Evolutionary conservation across 1,140 invertebrate genomes (phyloP).

Genomic region (Brachionus paranguensis): DNA sequence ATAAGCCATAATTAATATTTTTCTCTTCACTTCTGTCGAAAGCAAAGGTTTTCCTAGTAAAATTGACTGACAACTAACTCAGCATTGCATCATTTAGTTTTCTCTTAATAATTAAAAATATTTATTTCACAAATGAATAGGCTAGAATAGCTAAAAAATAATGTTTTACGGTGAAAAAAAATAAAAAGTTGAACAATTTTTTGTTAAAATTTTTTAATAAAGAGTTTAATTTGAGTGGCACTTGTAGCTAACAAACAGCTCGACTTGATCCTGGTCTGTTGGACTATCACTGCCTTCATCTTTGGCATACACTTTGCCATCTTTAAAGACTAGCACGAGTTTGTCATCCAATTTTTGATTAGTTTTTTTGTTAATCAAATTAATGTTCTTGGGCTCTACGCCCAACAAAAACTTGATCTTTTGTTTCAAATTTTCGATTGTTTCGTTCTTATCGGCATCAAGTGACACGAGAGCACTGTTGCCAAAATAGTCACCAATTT

Average conservation of each 20-base stretch:
- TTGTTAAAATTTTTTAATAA: not conserved
- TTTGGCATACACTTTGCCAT: not conserved
- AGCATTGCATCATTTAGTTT: not conserved
- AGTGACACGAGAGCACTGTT: not conserved
- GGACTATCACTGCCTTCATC: not conserved
- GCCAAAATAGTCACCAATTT: not conserved
- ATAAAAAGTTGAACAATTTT: not conserved
- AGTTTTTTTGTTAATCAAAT: not conserved
- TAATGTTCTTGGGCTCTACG: not conserved
- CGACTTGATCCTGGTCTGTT: not conserved
- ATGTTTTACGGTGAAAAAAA: not conserved
- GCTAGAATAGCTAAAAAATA: not conserved
- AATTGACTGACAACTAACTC: not conserved
- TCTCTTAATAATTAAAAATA: not conserved
- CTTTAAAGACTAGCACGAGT: not conserved
- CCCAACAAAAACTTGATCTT: not conserved
- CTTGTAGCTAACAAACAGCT: not conserved
- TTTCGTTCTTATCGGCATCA: not conserved
- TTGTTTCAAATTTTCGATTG: slow-evolving; percentile 15
- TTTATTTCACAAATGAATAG: not conserved
- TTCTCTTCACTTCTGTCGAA: not conserved
- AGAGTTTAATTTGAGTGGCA: not conserved
- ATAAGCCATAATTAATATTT: not conserved
- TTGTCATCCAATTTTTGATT: not conserved
- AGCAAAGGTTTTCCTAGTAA: not conserved